These are phyloP conservation scores for Eilema sororculum DNA, from an alignment of 2,888 invertebrate genomes.

Conservation along the genomic window DNA sequence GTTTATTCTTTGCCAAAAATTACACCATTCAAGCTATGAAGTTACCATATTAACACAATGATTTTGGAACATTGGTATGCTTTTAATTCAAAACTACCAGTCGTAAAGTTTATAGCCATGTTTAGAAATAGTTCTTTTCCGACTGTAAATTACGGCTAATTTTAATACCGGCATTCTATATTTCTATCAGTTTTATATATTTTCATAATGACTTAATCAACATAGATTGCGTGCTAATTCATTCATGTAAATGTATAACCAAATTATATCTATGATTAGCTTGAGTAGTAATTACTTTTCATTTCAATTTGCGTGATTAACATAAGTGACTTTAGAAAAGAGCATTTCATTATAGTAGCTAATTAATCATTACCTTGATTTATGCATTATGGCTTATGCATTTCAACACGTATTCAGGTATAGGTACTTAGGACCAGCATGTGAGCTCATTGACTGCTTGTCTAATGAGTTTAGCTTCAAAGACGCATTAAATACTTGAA, in stretches of 20 bases:
- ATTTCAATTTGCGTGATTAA: slow-evolving; percentile 28
- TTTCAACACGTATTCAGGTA: neutral
- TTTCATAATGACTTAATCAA: slow-evolving; percentile 5
- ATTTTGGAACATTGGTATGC: neutral
- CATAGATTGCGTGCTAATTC: slow-evolving; percentile 9
- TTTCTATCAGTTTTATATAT: slow-evolving; percentile 4
- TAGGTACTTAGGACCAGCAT: neutral
- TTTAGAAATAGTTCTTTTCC: neutral
- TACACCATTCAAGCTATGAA: neutral
- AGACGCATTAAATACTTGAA: neutral
- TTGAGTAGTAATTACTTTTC: slow-evolving; percentile 36
- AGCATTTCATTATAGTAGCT: slow-evolving; percentile 2
- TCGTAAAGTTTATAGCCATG: neutral
- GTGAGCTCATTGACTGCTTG: neutral
- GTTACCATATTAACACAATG: neutral
- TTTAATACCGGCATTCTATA: neutral
- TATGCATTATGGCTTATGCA: slow-evolving; percentile 4
- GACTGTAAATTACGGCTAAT: slow-evolving; percentile 1
- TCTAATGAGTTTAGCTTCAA: neutral
- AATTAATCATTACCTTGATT: slow-evolving; percentile 21
- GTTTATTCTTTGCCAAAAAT: neutral
- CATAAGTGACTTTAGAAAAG: slow-evolving; percentile 31
- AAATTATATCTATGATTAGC: slow-evolving; percentile 28
- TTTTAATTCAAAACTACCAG: neutral
- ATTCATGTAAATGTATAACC: slow-evolving; percentile 15